A percentile compares a stretch with the other conserved stretches of the same genome.
These are phyloP conservation scores for Phrynocephalus vlangalii DNA, from an alignment of 2,797 vertebrate species.

Conservation along the genomic window DNA sequence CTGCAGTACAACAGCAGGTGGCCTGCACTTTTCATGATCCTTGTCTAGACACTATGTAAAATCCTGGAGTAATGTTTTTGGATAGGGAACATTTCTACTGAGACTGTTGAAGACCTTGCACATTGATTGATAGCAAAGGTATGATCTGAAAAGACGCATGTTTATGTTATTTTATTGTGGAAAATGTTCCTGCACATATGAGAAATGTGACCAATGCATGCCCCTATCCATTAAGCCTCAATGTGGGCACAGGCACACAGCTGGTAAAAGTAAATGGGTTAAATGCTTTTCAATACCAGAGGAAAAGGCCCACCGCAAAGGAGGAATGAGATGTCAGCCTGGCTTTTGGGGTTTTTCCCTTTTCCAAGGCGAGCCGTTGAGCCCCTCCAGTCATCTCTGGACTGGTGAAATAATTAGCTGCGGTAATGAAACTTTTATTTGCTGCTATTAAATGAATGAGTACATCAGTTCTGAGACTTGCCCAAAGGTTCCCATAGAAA, in stretches of 20 bases:
- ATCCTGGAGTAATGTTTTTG: too few relatives aligned
- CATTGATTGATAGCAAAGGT: not conserved
- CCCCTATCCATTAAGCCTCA: not conserved
- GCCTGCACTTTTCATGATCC: too few relatives aligned
- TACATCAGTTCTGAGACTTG: conserved; percentile 58
- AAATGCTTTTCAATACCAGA: conserved; percentile 17
- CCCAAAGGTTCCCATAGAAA: conserved; percentile 71
- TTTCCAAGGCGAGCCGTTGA: conserved; percentile 30
- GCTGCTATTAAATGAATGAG: conserved; percentile 65
- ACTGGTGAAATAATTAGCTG: conserved; percentile 66
- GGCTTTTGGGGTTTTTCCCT: not conserved
- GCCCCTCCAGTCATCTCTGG: conserved; percentile 52
- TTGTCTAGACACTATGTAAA: too few relatives aligned
- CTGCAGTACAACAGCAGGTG: too few relatives aligned
- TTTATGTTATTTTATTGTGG: not conserved
- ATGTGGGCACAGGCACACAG: not conserved
- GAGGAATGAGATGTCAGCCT: not conserved
- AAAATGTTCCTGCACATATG: not conserved
- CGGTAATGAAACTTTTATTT: conserved; percentile 64
- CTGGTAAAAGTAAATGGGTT: not conserved
- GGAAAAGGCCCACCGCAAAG: conserved; percentile 29
- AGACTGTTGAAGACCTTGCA: not conserved
- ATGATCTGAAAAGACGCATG: not conserved
- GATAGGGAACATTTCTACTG: too few relatives aligned
- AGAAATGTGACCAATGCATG: not conserved